phyloP scores from a whole-genome alignment of 2,888 invertebrate species.

The Axea sp. region DNA sequence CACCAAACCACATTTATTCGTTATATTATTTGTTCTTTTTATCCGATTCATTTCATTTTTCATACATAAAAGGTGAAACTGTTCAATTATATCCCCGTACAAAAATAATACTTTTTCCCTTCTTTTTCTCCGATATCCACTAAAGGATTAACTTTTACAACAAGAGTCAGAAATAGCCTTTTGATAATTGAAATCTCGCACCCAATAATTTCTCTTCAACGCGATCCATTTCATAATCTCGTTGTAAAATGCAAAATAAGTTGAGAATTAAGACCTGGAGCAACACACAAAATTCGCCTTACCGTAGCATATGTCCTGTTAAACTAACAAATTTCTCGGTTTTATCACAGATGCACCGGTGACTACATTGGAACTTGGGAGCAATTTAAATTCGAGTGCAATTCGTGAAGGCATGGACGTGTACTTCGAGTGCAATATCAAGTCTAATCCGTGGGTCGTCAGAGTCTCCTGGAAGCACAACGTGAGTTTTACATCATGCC shows the following conservation, averaged over 20 bases:
- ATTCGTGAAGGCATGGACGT: constrained; percentile 94
- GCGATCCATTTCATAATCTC: constrained; percentile 25
- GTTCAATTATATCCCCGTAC: constrained; percentile 19
- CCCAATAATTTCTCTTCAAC: constrained; percentile 24
- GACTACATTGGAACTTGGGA: constrained; percentile 89
- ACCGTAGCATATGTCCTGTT: constrained; percentile 35
- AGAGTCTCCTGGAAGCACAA: constrained; percentile 89
- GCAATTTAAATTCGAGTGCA: constrained; percentile 87
- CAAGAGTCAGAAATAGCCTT: neutral
- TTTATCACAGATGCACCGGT: constrained; percentile 88
- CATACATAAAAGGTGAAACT: constrained; percentile 13
- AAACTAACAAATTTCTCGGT: constrained; percentile 56
- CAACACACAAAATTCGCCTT: neutral
- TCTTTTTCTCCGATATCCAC: neutral
- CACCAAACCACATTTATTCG: constrained; percentile 29
- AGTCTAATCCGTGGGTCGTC: constrained; percentile 91
- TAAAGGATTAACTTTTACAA: constrained; percentile 4
- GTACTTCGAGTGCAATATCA: constrained; percentile 94
- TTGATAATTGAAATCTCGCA: constrained; percentile 18
- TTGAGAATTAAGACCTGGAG: constrained; percentile 12
- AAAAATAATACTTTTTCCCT: neutral
- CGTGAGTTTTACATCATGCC: constrained; percentile 78
- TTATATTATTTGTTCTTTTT: constrained; percentile 2
- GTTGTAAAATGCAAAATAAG: constrained; percentile 41
- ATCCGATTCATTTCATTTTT: constrained; percentile 20